Evolutionary conservation across 2,797 vertebrate species (phyloP), one percentile per base, ranked within the genome.

Genomic region (Onychomys arenicola): DNA sequence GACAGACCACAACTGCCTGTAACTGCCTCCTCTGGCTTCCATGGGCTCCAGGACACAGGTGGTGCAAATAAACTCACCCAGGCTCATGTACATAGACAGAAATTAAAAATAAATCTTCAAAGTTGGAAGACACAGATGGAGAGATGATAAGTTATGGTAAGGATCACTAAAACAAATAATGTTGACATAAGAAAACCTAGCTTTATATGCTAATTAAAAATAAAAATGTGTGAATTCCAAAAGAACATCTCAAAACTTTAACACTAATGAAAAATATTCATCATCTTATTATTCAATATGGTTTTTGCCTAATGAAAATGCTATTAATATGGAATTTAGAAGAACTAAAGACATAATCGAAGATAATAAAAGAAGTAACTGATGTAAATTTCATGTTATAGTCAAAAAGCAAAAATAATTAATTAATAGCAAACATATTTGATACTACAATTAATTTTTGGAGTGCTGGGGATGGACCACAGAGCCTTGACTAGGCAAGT

Each of bases 371-470:
- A 95, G 21, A 81, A 75, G 32, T 32, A 84, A 67, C 10, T 93
- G 40, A 46, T 89, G 69, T 57, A 46, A 84, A 81, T 85, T 80
- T 90, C 63, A 40, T 40, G 67, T 82, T 46, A 19, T 76, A 96
- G 61, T 86, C 17, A 89, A 96, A 89, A 37, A 84, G 6, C 65
- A 67, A 69, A 93, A 92, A 77, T 8, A 80, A 90, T 87, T 8
- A 80, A 92, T 87, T 46, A 55, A 57, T 34, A 81, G 34, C 12
- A 37, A 81, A 57, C 34, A 23, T 37, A 37, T 78, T 37, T 81
- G 34, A 37, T 37, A 34, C 5, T 57, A 7, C 12, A 55, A 37
- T 52, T 32, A 78, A 63, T 43, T 63, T 43, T 83, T 19, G 77
- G n/a, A 17, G 25, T 5, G 6, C 14, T 63, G 1, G 10, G 29